Base-by-base conservation (phyloP, 2,113 vertebrate genomes). In the Agapornis roseicollis region DNA sequence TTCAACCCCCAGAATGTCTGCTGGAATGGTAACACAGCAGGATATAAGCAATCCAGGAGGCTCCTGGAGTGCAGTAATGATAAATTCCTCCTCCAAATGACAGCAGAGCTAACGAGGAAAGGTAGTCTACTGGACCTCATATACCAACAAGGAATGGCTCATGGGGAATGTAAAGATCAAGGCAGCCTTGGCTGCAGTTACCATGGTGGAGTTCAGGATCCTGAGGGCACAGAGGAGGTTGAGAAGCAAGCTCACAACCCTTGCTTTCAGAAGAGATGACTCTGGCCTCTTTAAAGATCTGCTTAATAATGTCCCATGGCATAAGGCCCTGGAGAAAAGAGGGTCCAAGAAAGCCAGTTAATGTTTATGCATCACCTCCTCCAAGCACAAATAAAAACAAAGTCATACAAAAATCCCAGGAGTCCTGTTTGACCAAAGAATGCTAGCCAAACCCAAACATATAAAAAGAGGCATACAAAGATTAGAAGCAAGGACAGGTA, bases 131-230 rank as follows among this genome's bases (percentile, higher is more conserved):
- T 85, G 56, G 31, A 53, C 12, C 0, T 6, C 22, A 7, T 31
- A 22, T 6, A 28, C 6, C 1, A 1, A 63, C 58, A 90, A 63
- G 6, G 18, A 80, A 5, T 3, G 8, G 1, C 18, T 71, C 7
- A 18, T 2, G 66, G 1, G 0, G 33, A 47, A 37, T 64, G 22
- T 82, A 42, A 76, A 71, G 12, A 41, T 82, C 7, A 58, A 60
- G 35, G 20, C 6, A 70, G 14, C 25, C 17, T 69, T 46, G 11
- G 31, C 49, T 85, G 27, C 55, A 29, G 23, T 74, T 22, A 35
- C n/a, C 8, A 6, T 37, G 12, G 3, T 55, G 19, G 17, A 80
- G 33, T 77, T 76, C 25, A 50, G 31, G 7, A 50, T 44, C 46
- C 22, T 49, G 28, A 72, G 29, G 11, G 2, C 14, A 53, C 0